These are phyloP conservation scores for Apodemus speciosus DNA, from an alignment of 2,113 vertebrate genomes.

Conservation along the genomic window DNA sequence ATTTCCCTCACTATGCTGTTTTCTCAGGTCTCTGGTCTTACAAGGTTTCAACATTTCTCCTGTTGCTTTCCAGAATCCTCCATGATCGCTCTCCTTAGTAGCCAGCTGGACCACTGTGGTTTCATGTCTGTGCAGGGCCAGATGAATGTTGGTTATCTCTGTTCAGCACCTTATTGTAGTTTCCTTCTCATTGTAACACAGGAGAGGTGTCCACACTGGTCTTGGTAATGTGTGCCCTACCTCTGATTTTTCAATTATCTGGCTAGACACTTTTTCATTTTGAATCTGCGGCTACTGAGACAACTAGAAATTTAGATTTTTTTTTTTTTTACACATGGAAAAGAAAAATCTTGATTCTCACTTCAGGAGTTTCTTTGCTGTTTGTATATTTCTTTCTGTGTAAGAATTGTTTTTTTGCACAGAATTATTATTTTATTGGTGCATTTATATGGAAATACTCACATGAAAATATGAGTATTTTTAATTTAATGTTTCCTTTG, in stretches of 20 bases:
- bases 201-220: not conserved
- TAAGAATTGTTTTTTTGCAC: constrained; percentile 30
- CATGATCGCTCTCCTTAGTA: too few species aligned
- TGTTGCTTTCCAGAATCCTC: not conserved
- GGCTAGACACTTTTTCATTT: not conserved
- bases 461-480: not conserved
- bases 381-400: not conserved
- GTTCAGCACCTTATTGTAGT: too few species aligned
- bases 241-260: not conserved
- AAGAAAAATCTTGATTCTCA: not conserved
- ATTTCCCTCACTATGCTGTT: not conserved
- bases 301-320: not conserved
- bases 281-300: not conserved
- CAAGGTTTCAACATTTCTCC: not conserved
- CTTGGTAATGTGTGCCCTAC: not conserved
- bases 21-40: not conserved
- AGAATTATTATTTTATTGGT: not conserved
- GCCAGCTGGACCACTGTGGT: too few species aligned
- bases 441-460: not conserved
- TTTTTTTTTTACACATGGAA: not conserved
- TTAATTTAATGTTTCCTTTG: not conserved
- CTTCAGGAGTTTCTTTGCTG: not conserved
- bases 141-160: not conserved
- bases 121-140: not conserved
- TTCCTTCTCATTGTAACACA: not conserved